Conservation (phyloP, 2,797 vertebrate genomes). For the Clarias fuscus region DNA sequence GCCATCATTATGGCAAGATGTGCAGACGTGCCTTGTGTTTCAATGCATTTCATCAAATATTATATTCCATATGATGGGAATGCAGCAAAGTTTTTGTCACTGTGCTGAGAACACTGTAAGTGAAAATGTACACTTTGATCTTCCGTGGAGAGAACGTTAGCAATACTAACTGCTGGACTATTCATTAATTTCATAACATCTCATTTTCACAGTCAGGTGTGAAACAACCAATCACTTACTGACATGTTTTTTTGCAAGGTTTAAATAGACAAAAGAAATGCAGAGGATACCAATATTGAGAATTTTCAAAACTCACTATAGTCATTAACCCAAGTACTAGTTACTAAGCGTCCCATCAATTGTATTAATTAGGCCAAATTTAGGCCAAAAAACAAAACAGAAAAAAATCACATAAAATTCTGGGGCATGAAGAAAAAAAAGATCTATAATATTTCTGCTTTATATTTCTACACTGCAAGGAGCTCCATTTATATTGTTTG, state of each 20-base stretch:
- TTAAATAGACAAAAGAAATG: not conserved
- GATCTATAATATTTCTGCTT: not conserved
- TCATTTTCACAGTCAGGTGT: not conserved
- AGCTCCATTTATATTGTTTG: constrained; percentile 4
- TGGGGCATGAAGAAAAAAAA: not conserved
- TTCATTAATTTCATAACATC: not conserved
- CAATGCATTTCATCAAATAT: constrained; percentile 9
- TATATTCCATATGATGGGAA: not conserved
- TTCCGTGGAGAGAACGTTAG: not conserved
- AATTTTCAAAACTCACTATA: not conserved
- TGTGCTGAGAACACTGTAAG: not conserved
- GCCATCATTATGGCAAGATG: constrained; percentile 33
- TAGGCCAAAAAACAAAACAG: not conserved
- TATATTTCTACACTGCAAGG: not conserved
- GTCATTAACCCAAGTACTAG: not conserved
- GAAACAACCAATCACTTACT: not conserved
- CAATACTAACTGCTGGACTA: not conserved
- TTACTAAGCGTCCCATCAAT: too few species aligned
- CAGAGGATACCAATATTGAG: not conserved
- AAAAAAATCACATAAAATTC: not conserved
- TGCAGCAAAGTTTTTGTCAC: not conserved
- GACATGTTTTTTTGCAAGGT: not conserved
- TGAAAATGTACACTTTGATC: not conserved
- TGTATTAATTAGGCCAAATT: not conserved
- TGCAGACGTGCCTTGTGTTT: constrained; percentile 23